Conservation (phyloP, 2,797 vertebrate genomes). For the Cryptoprocta ferox region DNA sequence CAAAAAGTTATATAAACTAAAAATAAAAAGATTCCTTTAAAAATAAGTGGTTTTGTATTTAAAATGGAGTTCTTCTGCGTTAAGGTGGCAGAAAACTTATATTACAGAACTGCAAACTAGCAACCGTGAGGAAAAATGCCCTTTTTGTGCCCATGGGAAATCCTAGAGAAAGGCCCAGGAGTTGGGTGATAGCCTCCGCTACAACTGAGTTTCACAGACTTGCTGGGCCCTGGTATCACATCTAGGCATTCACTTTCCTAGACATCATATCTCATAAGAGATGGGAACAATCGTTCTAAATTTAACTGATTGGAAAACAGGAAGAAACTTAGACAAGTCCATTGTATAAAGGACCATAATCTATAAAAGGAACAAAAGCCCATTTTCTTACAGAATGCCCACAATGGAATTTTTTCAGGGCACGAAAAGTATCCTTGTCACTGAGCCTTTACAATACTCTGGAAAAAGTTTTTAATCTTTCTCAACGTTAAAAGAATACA, state of each 20-base stretch:
- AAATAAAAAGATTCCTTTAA: conserved; percentile 25
- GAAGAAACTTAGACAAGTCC: conserved; percentile 84
- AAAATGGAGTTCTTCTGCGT: conserved; percentile 38
- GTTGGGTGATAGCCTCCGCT: background rate
- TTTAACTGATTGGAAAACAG: conserved; percentile 87
- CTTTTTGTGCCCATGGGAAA: conserved; percentile 55
- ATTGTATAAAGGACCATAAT: conserved; percentile 85
- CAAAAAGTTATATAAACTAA: background rate
- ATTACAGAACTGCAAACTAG: conserved; percentile 9
- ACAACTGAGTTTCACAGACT: conserved; percentile 54
- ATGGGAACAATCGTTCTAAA: conserved; percentile 86
- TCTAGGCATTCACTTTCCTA: conserved; percentile 83
- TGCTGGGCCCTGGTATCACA: conserved; percentile 74
- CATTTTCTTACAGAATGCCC: conserved; percentile 84
- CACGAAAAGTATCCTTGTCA: conserved; percentile 65
- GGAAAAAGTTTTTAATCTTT: conserved; percentile 57
- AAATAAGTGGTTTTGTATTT: conserved; percentile 40
- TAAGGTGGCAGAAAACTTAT: background rate
- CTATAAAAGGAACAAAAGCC: conserved; percentile 85
- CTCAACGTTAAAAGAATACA: conserved; percentile 29
- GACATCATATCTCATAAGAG: conserved; percentile 82
- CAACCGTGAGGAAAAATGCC: conserved; percentile 40
- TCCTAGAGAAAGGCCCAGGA: background rate
- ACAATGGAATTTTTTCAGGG: conserved; percentile 68
- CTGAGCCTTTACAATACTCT: conserved; percentile 39